Percentiles rank a stretch among this genome's conserved stretches.
Conservation (phyloP, 1,140 invertebrate genomes). For the Orussus abietinus region DNA sequence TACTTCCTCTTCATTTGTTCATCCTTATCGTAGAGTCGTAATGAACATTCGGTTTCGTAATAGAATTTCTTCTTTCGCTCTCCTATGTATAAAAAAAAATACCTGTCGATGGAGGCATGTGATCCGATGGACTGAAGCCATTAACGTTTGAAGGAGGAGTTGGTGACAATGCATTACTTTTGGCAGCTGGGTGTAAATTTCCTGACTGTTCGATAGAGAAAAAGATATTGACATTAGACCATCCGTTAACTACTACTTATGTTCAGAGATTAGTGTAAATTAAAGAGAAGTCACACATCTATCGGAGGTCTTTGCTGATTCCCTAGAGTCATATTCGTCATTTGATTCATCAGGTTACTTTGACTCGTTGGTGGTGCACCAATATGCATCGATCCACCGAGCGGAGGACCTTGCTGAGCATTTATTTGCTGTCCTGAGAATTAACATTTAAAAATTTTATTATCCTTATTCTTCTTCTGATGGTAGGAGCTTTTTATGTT, state of each 20-base stretch:
- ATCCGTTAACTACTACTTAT: too few relatives aligned
- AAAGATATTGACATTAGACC: too few relatives aligned
- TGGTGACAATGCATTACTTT: constrained; percentile 11
- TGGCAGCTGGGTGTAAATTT: constrained; percentile 4
- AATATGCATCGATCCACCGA: constrained; percentile 15
- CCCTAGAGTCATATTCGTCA: constrained; percentile 29
- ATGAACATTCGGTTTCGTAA: too few relatives aligned
- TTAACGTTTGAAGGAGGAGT: constrained; percentile 22
- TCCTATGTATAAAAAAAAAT: constrained; percentile 2
- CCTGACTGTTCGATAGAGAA: too few relatives aligned
- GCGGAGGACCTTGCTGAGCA: constrained; percentile 16
- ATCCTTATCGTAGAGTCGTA: too few relatives aligned
- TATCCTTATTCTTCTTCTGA: too few relatives aligned
- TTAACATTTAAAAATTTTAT: not conserved
- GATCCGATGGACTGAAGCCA: constrained; percentile 27
- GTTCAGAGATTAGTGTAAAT: too few relatives aligned
- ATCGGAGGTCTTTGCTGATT: constrained; percentile 25
- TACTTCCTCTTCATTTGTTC: too few relatives aligned
- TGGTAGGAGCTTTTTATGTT: too few relatives aligned
- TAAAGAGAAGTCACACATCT: too few relatives aligned
- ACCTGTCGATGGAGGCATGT: constrained; percentile 18
- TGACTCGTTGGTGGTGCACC: constrained; percentile 20
- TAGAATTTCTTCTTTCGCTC: too few relatives aligned
- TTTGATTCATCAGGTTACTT: constrained; percentile 32
- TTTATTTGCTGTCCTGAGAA: constrained; percentile 16